Evolutionary conservation across 2,888 invertebrate species (phyloP), one percentile per base, ranked within the genome.

Genomic region (Saturnia japonica): DNA sequence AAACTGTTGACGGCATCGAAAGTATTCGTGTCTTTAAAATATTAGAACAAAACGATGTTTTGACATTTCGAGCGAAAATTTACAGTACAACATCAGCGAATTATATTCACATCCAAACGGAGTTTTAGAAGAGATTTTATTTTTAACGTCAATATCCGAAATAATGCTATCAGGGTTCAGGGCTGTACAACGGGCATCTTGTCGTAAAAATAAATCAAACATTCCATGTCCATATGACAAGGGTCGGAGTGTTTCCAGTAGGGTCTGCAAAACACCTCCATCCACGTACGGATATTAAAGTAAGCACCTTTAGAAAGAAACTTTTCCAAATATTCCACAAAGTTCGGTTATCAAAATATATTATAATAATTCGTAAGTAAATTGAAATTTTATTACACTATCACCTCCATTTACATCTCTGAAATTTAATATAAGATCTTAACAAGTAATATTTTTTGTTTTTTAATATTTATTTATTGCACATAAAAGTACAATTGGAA

Each of bases 191-290:
- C 11, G 25, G 12, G 11, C 25, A 9, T 57, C 25, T 25, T 22
- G 25, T 64, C n/a, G 40, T 64, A 64, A 64, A 19, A 40, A 40
- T 40, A 64, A n/a, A n/a, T n/a, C n/a, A n/a, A n/a, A n/a, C 62
- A 40, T 40, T 40, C 34, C 12, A 40, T 34, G 62, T 64, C 62
- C 34, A 64, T 19, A 14, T 64, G 62, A 64, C 62, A 64, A 64
- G 62, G 62, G 62, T 64, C 8, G 28, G 62, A 64, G n/a, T 19
- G 11, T 40, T 40, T 40, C 62, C 19, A 64, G 34, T 9, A 1
- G 34, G 34, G 19, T 64, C 62, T 64, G 19, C 22, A 40, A 16
- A 64, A 64, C 62, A 64, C 62, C 40, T 64, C 57, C 57, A 57
- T 64, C 19, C 62, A 64, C 19, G 19, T 7, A 19, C 62, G 62